A percentile compares a stretch with the other conserved stretches of the same genome.
These are phyloP conservation scores for Petrophora chlorosata DNA, from an alignment of 2,888 invertebrate species.

Conservation along the genomic window DNA sequence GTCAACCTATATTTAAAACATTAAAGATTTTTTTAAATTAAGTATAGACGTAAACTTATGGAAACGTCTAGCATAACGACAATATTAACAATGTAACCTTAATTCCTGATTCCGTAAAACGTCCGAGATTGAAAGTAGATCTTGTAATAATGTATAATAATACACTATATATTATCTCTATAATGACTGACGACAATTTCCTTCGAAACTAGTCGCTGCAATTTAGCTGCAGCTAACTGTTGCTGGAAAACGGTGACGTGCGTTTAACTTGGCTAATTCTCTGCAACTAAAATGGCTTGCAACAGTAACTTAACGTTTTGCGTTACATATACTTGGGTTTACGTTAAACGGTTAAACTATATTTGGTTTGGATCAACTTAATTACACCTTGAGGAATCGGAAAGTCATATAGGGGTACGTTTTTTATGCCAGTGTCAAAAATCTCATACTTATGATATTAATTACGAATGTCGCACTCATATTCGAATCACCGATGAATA, in stretches of 20 bases:
- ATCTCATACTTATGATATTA: no score
- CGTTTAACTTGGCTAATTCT: conserved; percentile 39
- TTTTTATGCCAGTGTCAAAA: no score
- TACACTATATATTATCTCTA: conserved; percentile 50
- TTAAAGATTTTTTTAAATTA: no score
- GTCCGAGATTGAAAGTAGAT: conserved; percentile 55
- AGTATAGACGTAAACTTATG: background rate
- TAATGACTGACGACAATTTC: conserved; percentile 60
- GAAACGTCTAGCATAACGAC: background rate
- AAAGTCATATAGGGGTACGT: no score
- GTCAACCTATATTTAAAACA: no score
- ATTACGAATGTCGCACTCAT: no score
- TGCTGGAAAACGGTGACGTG: conserved; percentile 42
- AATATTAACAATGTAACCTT: background rate
- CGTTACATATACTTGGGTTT: background rate
- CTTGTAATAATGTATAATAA: conserved; percentile 51
- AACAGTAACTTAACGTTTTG: conserved; percentile 12
- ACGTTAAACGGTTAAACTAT: no score
- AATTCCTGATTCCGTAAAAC: conserved; percentile 20
- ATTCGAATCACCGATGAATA: no score
- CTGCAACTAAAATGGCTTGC: conserved; percentile 19
- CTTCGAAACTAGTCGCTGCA: conserved; percentile 58
- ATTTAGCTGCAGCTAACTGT: conserved; percentile 52
- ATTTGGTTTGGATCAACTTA: no score
- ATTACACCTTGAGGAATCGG: no score